Evolutionary conservation across 2,888 invertebrate genomes (phyloP).

Genomic region (Agrochola litura): DNA sequence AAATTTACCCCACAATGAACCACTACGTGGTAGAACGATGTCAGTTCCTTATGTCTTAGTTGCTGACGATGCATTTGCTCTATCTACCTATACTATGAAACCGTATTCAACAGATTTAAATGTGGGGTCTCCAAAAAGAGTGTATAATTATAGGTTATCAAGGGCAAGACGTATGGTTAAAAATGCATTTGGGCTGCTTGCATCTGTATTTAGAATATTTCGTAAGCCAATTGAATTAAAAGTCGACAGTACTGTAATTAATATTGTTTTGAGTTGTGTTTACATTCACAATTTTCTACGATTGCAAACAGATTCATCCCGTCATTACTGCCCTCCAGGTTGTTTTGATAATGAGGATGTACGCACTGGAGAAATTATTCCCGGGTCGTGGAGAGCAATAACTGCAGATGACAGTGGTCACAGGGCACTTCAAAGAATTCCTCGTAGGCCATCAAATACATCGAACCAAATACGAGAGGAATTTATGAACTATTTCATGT

Average conservation of each 20-base stretch:
- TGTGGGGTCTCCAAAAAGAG: slow-evolving; percentile 25
- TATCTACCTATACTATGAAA: too few relatives aligned
- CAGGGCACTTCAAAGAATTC: too few relatives aligned
- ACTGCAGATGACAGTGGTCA: too few relatives aligned
- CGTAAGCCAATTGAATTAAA: slow-evolving; percentile 19
- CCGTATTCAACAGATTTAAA: too few relatives aligned
- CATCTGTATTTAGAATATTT: slow-evolving; percentile 49
- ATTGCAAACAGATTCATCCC: slow-evolving; percentile 43
- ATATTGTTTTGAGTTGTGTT: slow-evolving; percentile 41
- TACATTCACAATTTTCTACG: slow-evolving; percentile 44
- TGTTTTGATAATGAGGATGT: slow-evolving; percentile 45
- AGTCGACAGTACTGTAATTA: slow-evolving; percentile 40
- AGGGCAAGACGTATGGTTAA: slow-evolving; percentile 61
- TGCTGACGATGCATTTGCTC: too few relatives aligned
- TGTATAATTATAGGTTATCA: slow-evolving; percentile 55
- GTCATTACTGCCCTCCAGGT: slow-evolving; percentile 45
- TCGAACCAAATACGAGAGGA: too few relatives aligned
- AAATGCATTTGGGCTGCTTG: slow-evolving; percentile 58
- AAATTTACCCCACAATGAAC: too few relatives aligned
- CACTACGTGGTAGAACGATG: too few relatives aligned
- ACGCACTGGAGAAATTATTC: slow-evolving; percentile 8
- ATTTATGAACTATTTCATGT: too few relatives aligned
- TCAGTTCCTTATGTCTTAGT: too few relatives aligned
- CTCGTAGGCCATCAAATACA: too few relatives aligned
- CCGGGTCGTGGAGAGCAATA: too few relatives aligned